Evolutionary conservation across 2,113 vertebrate genomes (phyloP).

Genomic region (Bombycilla garrulus): DNA sequence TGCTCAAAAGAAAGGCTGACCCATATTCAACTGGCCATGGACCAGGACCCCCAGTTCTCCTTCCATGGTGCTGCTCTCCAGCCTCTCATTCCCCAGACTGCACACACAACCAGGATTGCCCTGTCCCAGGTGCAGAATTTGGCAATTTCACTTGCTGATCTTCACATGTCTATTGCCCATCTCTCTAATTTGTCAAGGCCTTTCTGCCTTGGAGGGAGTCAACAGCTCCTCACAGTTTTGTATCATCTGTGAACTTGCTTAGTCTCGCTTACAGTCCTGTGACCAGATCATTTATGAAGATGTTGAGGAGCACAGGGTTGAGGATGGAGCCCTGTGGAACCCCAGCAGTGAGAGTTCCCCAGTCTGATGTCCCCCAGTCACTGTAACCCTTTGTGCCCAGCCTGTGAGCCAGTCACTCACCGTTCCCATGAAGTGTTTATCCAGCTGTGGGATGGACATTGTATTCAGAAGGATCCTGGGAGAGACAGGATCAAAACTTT

Average conservation of each 20-base stretch:
- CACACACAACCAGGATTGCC: background rate
- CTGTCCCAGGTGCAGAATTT: too few relatives aligned
- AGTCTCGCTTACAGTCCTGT: background rate
- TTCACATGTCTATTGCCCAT: too few relatives aligned
- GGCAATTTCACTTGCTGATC: too few relatives aligned
- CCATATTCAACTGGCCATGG: background rate
- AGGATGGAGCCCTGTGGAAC: background rate
- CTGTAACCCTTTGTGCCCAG: background rate
- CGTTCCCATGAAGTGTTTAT: background rate
- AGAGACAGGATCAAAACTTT: background rate
- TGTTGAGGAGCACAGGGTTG: background rate
- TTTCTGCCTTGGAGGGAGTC: background rate
- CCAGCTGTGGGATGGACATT: background rate
- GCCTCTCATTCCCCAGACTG: background rate
- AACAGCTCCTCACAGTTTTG: background rate
- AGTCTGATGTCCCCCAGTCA: background rate
- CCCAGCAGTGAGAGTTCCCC: background rate
- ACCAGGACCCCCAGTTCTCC: background rate
- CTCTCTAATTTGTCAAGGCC: background rate
- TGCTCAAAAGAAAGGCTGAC: background rate
- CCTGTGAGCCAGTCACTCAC: background rate
- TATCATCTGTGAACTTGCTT: background rate
- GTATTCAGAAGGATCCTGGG: background rate
- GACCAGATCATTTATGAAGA: too few relatives aligned
- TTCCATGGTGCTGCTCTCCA: background rate